Conservation (phyloP, 2,888 invertebrate genomes). For the Neoaliturus tenellus region DNA sequence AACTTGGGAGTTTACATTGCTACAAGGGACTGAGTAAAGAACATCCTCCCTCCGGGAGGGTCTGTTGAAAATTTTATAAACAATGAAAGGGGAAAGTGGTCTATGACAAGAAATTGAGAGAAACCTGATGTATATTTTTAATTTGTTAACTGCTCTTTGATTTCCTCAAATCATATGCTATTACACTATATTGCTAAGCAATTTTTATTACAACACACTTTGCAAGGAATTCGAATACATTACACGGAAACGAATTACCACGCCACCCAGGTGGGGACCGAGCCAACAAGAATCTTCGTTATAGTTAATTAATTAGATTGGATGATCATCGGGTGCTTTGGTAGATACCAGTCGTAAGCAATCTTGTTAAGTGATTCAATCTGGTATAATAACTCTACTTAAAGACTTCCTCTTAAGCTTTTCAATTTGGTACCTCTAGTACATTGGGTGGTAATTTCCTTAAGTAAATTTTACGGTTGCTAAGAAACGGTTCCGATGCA, state of each 20-base stretch:
- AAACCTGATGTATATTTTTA: too few species aligned
- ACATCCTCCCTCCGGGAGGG: too few species aligned
- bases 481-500: slow-evolving; percentile 7
- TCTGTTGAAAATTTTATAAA: too few species aligned
- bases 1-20: neutral
- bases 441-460: neutral
- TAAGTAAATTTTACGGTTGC: slow-evolving; percentile 23
- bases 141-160: too few species aligned
- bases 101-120: too few species aligned
- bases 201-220: too few species aligned
- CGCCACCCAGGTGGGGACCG: neutral
- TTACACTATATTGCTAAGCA: too few species aligned
- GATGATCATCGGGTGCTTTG: neutral
- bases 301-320: slow-evolving; percentile 24
- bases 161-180: too few species aligned
- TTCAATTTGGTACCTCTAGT: neutral
- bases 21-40: neutral
- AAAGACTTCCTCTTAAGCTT: slow-evolving; percentile 2
- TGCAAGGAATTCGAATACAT: neutral
- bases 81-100: too few species aligned
- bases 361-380: slow-evolving; percentile 10
- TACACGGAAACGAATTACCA: neutral
- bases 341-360: neutral
- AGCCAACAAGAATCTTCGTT: neutral
- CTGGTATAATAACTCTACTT: slow-evolving; percentile 16